These are phyloP conservation scores for Onthophagus sagittarius DNA, from an alignment of 2,888 invertebrate genomes.

Conservation along the genomic window DNA sequence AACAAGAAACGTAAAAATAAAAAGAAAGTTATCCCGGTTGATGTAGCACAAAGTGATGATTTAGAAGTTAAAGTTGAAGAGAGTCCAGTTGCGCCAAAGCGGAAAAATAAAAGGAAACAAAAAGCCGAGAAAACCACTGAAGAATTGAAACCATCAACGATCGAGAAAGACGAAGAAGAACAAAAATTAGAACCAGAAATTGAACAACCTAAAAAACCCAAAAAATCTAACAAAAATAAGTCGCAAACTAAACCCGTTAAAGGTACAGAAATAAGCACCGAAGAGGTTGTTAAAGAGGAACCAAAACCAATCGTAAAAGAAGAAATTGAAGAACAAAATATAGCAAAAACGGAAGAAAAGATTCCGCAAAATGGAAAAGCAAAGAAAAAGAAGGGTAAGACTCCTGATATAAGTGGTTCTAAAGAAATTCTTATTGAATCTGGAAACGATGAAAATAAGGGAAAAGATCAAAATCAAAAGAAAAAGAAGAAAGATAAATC, in stretches of 20 bases:
- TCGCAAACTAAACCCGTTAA: not conserved
- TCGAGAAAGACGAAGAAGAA: not conserved
- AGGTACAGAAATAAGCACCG: not conserved
- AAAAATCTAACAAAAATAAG: not conserved
- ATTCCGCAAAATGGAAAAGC: not conserved
- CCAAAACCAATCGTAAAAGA: not conserved
- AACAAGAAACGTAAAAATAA: not conserved
- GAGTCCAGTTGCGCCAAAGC: not conserved
- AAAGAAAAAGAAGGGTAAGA: not conserved
- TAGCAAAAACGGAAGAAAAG: not conserved
- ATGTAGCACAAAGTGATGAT: not conserved
- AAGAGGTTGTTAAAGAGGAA: not conserved
- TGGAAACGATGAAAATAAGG: not conserved
- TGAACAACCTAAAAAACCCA: not conserved
- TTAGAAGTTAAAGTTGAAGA: not conserved
- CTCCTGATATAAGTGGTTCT: not conserved
- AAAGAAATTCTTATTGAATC: not conserved
- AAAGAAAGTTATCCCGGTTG: not conserved
- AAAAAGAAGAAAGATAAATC: not conserved
- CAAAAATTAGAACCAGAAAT: not conserved
- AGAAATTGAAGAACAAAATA: not conserved
- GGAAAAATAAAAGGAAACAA: conserved; percentile 4
- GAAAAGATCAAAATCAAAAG: conserved; percentile 1
- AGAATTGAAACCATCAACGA: not conserved
- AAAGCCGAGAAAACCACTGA: not conserved